These are phyloP conservation scores for Meiosimyza platycephala DNA, from an alignment of 2,888 invertebrate genomes.

Conservation along the genomic window DNA sequence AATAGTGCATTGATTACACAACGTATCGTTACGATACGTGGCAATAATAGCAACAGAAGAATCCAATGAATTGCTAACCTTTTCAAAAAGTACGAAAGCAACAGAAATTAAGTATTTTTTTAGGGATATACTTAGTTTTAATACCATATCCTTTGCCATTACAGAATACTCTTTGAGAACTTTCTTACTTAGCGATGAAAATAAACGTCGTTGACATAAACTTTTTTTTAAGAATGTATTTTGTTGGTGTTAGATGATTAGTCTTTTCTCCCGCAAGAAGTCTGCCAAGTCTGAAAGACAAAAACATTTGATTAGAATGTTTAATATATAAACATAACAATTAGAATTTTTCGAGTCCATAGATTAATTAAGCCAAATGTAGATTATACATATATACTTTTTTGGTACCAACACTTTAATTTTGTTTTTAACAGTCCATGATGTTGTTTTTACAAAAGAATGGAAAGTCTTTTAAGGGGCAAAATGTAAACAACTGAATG, in stretches of 20 bases:
- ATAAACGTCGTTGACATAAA: constrained; percentile 15
- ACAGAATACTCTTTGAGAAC: neutral
- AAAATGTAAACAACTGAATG: too few species aligned
- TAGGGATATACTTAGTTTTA: too few species aligned
- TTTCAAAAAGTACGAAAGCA: too few species aligned
- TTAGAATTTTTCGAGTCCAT: neutral
- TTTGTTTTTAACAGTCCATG: constrained; percentile 16
- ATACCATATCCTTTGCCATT: too few species aligned
- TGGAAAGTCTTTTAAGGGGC: too few species aligned
- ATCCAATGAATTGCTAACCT: too few species aligned
- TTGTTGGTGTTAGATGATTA: constrained; percentile 20
- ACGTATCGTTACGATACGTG: too few species aligned
- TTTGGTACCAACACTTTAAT: constrained; percentile 17
- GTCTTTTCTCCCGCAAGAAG: constrained; percentile 39
- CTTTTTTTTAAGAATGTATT: constrained; percentile 17
- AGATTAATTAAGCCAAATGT: constrained; percentile 1
- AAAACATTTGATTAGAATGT: constrained; percentile 43
- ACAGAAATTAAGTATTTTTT: too few species aligned
- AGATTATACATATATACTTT: neutral
- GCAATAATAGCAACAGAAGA: too few species aligned
- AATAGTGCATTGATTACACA: too few species aligned
- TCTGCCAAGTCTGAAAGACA: constrained; percentile 45
- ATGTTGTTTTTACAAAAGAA: constrained; percentile 10
- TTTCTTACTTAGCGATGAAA: constrained; percentile 22
- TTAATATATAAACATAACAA: constrained; percentile 18